Evolutionary conservation across 2,113 vertebrate species (phyloP), one percentile per base, ranked within the genome.

Genomic region (Ictidomys tridecemlineatus): DNA sequence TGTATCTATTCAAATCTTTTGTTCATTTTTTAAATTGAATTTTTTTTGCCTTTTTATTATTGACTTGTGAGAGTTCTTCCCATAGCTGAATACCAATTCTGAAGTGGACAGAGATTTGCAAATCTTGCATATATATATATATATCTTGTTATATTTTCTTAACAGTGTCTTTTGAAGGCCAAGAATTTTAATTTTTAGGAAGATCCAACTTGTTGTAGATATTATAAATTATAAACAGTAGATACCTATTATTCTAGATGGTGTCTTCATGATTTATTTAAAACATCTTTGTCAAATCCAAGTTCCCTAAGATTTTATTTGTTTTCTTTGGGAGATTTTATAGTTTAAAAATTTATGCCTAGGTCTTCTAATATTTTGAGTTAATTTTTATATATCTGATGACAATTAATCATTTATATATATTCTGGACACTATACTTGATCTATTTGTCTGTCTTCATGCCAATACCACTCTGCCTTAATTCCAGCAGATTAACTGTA

Each of bases 291-390:
- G 45, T 17, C 53, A 92, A 80, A 87, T 53, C 53, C 32, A 58
- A 91, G 28, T 34, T 85, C n/a, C 56, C 6, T 14, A 53, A 45
- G 56, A 37, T 82, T 74, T 83, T 89, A 10, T 88, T 51, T 51
- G 48, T 51, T 82, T 95, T 92, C 80, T 86, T 89, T 37, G 45
- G 70, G 45, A 45, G 74, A 14, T 74, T 87, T 82, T 70, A 34
- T 61, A 76, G 48, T 77, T 93, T 77, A 5, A 17, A 61, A 16
- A 61, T 82, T 61, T 51, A 26, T 11, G 48, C 48, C 0, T 69
- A 85, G 4, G 63, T 80, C 28, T 53, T 10, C 51, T 89, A 39
- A 70, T 26, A 39, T 70, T 92, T 94, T 65, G 42, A n/a, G n/a
- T 37, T 92, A 84, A 22, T 56, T 78, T 84, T 87, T 65, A 37